phyloP scores from a whole-genome alignment of 2,888 invertebrate species.

The Polietes domitor region DNA sequence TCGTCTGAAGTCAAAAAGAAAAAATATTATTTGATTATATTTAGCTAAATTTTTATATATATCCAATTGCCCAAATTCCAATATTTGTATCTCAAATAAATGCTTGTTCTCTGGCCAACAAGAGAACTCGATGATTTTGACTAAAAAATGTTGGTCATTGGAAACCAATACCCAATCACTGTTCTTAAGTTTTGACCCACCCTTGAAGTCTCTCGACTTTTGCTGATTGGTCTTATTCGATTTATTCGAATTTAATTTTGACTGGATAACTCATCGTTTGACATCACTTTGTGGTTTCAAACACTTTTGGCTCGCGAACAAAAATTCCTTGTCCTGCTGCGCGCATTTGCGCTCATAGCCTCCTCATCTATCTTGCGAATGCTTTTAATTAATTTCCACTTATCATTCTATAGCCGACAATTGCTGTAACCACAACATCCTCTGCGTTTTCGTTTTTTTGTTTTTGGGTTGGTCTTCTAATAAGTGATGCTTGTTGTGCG shows the following conservation, averaged over 20 bases:
- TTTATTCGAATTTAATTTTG: conserved; percentile 6
- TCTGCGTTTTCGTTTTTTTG: not conserved
- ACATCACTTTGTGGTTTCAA: conserved; percentile 32
- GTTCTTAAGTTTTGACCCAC: too few species aligned
- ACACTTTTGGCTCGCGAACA: not conserved
- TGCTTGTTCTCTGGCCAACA: too few species aligned
- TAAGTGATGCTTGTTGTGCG: conserved; percentile 1
- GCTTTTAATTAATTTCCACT: conserved; percentile 79
- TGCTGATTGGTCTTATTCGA: too few species aligned
- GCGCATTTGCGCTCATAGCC: conserved; percentile 19
- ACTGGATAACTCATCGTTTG: conserved; percentile 26
- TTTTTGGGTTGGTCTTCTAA: conserved; percentile 9
- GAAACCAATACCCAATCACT: too few species aligned
- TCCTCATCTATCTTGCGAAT: conserved; percentile 39
- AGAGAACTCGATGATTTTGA: too few species aligned
- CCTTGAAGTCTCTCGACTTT: too few species aligned
- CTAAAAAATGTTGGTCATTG: too few species aligned
- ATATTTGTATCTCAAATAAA: too few species aligned
- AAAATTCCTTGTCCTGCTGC: not conserved
- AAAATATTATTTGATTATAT: too few species aligned
- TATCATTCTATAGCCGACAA: conserved; percentile 72
- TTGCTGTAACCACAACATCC: conserved; percentile 58
- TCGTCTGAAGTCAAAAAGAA: too few species aligned
- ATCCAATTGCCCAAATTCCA: too few species aligned
- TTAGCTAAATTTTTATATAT: too few species aligned